Evolutionary conservation across 2,113 vertebrate species (phyloP).

Genomic region (Cheirogaleus medius): DNA sequence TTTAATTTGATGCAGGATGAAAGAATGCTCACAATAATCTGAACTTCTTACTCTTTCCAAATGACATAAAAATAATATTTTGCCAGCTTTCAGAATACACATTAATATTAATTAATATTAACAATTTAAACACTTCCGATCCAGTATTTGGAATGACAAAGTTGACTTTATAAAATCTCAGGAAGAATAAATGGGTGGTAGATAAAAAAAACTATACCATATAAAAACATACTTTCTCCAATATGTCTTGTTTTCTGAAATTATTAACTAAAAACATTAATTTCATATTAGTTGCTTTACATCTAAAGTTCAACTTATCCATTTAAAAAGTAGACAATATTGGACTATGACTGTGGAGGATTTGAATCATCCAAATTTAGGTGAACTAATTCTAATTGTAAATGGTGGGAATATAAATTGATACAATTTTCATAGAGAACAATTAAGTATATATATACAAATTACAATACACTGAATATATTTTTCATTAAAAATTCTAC

Average conservation of each 20-base stretch:
- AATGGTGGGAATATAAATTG: neutral
- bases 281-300: neutral
- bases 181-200: neutral
- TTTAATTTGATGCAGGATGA: neutral
- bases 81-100: neutral
- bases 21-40: neutral
- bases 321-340: neutral
- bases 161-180: neutral
- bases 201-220: neutral
- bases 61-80: neutral
- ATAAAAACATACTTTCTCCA: neutral
- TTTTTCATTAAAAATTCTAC: neutral
- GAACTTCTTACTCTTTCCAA: neutral
- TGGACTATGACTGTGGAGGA: neutral
- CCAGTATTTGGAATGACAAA: neutral
- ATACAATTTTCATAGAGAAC: neutral
- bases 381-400: neutral
- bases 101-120: neutral
- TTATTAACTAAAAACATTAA: neutral
- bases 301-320: neutral
- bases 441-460: neutral
- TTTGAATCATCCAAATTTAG: neutral
- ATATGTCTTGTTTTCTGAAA: neutral
- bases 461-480: neutral
- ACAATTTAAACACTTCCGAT: neutral